phyloP scores from a whole-genome alignment of 2,888 invertebrate species.

The Germaria angustata region DNA sequence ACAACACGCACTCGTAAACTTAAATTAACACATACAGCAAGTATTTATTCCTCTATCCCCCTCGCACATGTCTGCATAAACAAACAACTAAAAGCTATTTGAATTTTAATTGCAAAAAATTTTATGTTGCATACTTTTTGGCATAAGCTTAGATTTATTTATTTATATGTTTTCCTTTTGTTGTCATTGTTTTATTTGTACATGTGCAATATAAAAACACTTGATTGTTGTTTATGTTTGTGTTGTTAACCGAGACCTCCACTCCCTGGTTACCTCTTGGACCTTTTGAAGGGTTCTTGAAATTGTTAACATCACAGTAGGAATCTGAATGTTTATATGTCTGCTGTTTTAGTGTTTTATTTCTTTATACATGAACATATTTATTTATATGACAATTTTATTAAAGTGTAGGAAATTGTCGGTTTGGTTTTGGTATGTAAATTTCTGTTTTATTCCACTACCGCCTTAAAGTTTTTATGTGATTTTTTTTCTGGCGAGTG shows the following conservation, averaged over 20 bases:
- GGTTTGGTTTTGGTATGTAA: slow-evolving; percentile 29
- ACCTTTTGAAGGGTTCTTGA: slow-evolving; percentile 10
- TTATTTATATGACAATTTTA: slow-evolving; percentile 64
- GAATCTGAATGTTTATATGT: slow-evolving; percentile 55
- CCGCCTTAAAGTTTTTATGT: slow-evolving; percentile 44
- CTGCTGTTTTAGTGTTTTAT: slow-evolving; percentile 25
- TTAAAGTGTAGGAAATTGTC: slow-evolving; percentile 63
- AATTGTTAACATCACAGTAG: slow-evolving; percentile 42
- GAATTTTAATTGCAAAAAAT: slow-evolving; percentile 66
- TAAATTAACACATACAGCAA: not conserved
- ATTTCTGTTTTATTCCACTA: slow-evolving; percentile 20
- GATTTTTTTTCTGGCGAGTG: not conserved
- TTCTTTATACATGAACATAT: not conserved
- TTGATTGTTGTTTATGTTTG: slow-evolving; percentile 54
- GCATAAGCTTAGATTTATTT: slow-evolving; percentile 56
- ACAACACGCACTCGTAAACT: not conserved
- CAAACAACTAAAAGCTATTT: slow-evolving; percentile 61
- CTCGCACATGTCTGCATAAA: slow-evolving; percentile 24
- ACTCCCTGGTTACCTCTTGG: not conserved
- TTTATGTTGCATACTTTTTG: slow-evolving; percentile 66
- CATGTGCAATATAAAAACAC: slow-evolving; percentile 50
- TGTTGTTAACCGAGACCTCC: not conserved
- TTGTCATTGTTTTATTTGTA: slow-evolving; percentile 43
- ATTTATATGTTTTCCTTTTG: not conserved
- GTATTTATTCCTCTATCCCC: not conserved